Conservation (phyloP, 2,888 invertebrate genomes). For the Megamerina dolium region DNA sequence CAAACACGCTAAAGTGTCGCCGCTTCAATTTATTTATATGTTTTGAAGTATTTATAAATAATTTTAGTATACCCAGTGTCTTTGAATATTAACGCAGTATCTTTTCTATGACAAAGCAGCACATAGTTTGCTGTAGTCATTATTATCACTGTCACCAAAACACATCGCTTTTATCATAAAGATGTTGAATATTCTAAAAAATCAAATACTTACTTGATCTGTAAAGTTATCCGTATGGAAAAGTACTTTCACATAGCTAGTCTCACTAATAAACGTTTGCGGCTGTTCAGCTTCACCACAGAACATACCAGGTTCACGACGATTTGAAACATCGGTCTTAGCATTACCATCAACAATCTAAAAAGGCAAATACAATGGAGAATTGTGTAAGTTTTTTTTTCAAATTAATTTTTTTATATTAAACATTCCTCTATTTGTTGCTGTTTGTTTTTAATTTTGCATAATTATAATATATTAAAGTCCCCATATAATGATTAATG, state of each 20-base stretch:
- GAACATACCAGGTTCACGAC: slow-evolving; percentile 83
- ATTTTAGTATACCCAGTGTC: no score
- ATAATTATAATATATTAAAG: no score
- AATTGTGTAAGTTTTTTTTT: neutral
- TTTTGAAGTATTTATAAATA: no score
- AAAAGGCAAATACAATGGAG: slow-evolving; percentile 29
- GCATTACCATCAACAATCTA: slow-evolving; percentile 89
- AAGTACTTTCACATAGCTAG: slow-evolving; percentile 83
- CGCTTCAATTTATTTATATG: no score
- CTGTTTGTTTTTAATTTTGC: slow-evolving; percentile 1
- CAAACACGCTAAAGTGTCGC: no score
- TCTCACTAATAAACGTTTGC: slow-evolving; percentile 91
- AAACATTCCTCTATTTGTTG: neutral
- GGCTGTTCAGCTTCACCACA: slow-evolving; percentile 92
- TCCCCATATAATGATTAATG: no score
- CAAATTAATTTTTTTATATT: slow-evolving; percentile 1
- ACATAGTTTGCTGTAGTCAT: no score
- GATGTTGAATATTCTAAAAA: no score
- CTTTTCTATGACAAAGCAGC: no score
- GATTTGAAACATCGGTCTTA: slow-evolving; percentile 80
- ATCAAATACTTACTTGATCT: slow-evolving; percentile 66
- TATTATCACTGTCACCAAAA: no score
- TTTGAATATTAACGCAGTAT: no score
- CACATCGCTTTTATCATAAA: no score
- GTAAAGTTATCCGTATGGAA: slow-evolving; percentile 92